Conservation (phyloP, 2,797 vertebrate species). For the Muscicapa striata region DNA sequence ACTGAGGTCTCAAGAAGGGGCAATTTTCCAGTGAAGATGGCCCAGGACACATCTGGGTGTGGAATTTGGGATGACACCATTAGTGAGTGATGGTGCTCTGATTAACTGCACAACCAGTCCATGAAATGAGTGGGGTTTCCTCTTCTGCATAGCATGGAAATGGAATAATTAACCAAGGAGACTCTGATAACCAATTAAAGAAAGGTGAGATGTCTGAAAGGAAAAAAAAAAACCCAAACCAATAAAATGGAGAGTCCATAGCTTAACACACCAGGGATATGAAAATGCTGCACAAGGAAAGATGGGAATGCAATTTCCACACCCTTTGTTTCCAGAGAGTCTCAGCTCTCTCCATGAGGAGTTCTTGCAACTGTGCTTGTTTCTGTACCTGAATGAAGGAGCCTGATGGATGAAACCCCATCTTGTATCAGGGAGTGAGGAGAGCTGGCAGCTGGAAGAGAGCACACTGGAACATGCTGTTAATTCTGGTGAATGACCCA, state of each 20-base stretch:
- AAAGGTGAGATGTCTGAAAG: neutral
- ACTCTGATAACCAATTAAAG: neutral
- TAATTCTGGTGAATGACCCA: neutral
- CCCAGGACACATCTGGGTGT: neutral
- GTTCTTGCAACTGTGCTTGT: neutral
- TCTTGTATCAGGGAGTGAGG: neutral
- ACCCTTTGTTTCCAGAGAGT: neutral
- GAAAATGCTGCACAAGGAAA: neutral
- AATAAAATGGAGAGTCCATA: neutral
- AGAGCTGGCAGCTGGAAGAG: neutral
- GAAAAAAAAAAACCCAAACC: no score
- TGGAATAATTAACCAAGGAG: neutral
- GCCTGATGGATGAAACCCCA: neutral
- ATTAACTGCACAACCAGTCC: neutral
- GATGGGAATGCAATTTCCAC: neutral
- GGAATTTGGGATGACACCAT: neutral
- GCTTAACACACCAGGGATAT: neutral
- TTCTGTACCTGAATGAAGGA: neutral
- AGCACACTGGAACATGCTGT: neutral
- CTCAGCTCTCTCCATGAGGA: neutral
- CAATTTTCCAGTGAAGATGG: neutral
- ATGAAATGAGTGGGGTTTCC: neutral
- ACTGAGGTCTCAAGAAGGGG: neutral
- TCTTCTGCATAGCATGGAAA: neutral
- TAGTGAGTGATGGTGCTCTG: neutral